These are phyloP conservation scores for Melinaea menophilus DNA, from an alignment of 2,888 invertebrate species.

Conservation along the genomic window DNA sequence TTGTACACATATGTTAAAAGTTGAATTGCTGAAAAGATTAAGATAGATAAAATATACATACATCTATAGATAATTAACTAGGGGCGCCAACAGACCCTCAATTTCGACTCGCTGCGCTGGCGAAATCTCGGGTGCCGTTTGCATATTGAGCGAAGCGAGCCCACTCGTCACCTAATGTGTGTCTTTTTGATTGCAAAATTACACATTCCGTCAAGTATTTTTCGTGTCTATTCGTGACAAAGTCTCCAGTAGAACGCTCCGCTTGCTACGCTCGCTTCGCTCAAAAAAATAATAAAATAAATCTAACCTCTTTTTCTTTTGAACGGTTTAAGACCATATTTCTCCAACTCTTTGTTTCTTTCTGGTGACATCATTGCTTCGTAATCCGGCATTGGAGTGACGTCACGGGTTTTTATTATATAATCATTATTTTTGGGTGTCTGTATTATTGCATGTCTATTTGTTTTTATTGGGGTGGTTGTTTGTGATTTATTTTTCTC, in stretches of 20 bases:
- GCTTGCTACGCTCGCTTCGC: too few species aligned
- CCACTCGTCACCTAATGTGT: too few species aligned
- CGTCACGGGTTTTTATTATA: constrained; percentile 73
- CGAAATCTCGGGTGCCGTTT: too few species aligned
- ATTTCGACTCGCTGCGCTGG: too few species aligned
- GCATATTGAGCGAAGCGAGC: too few species aligned
- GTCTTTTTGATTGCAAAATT: too few species aligned
- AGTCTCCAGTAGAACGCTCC: too few species aligned
- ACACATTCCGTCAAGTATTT: too few species aligned
- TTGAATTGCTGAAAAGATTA: constrained; percentile 72
- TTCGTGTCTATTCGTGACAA: too few species aligned
- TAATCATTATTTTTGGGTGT: constrained; percentile 67
- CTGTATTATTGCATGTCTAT: constrained; percentile 30
- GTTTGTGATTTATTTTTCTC: constrained; percentile 16
- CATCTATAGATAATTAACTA: background rate
- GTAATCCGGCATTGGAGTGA: constrained; percentile 79
- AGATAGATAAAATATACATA: constrained; percentile 25
- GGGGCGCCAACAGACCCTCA: too few species aligned
- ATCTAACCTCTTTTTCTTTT: constrained; percentile 78
- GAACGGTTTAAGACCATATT: constrained; percentile 82
- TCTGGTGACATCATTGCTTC: constrained; percentile 76
- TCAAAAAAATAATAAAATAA: background rate
- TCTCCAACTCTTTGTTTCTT: constrained; percentile 76
- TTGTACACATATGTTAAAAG: constrained; percentile 82
- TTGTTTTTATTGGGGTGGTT: constrained; percentile 35